A percentile compares a stretch with the other conserved stretches of the same genome.
phyloP scores from a whole-genome alignment of 2,888 invertebrate genomes.

The Cryptus armator region DNA sequence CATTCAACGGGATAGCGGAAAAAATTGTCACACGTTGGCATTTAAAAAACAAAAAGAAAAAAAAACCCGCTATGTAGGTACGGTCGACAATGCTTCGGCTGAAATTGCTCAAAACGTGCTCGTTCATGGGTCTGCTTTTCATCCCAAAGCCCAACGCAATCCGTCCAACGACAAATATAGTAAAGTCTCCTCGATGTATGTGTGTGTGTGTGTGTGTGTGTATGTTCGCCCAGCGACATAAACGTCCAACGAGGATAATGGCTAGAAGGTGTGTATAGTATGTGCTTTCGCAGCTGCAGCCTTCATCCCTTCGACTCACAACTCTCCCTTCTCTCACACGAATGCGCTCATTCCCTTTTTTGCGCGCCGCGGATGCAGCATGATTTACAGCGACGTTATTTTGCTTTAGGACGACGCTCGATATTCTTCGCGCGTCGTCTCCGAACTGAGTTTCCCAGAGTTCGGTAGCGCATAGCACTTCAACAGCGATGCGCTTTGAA shows the following conservation, averaged over 20 bases:
- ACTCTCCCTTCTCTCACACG: neutral
- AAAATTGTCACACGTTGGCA: neutral
- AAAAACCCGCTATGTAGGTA: neutral
- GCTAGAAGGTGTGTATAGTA: slow-evolving; percentile 22
- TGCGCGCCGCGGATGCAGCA: slow-evolving; percentile 26
- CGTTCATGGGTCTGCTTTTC: slow-evolving; percentile 22
- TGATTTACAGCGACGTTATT: slow-evolving; percentile 59
- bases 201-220: neutral
- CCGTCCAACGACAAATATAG: neutral
- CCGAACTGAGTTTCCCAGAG: neutral
- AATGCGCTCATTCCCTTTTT: slow-evolving; percentile 9
- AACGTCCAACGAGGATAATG: slow-evolving; percentile 31
- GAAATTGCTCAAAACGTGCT: slow-evolving; percentile 8
- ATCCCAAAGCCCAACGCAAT: neutral
- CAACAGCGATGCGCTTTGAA: neutral
- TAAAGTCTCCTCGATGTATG: neutral
- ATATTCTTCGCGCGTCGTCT: slow-evolving; percentile 53
- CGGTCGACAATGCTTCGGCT: slow-evolving; percentile 1
- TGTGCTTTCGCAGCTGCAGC: slow-evolving; percentile 55
- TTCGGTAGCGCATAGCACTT: neutral
- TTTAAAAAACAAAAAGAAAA: neutral
- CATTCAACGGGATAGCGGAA: neutral
- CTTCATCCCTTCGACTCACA: slow-evolving; percentile 20
- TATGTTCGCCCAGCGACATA: neutral
- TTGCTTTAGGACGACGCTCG: slow-evolving; percentile 51